Base-by-base conservation (phyloP, 2,797 vertebrate genomes). In the Phrynocephalus guinanensis region DNA sequence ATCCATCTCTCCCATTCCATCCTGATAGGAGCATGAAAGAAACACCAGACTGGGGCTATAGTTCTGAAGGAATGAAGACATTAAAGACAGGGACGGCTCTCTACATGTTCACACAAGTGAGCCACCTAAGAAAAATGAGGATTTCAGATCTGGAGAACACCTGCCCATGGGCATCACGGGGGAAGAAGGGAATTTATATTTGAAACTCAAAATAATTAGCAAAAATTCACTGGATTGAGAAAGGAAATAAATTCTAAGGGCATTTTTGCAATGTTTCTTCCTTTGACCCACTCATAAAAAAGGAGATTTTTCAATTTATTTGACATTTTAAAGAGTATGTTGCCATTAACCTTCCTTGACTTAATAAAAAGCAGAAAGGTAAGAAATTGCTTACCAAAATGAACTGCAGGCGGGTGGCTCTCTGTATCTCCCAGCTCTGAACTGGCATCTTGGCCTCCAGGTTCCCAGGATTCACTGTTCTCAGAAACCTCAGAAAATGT, bases 401-500 rank as follows among this genome's bases (percentile, higher is more conserved):
- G 92, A 1, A 86, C 6, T 7, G 92, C 10, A 3, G 95, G 84
- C 2, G 87, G 94, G 0, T 95, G 92, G 78, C 93, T 94, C 0
- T 90, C 93, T 6, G 92, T 82, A 0, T 93, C 93, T 2, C 85
- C 92, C 73, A 82, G 90, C 85, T 94, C 94, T 0, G 91, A 80
- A 2, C 88, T 87, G 87, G 94, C 92, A 71, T 96, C 95, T 9
- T 56, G 94, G 77, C 93, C 88, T 0, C 88, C 85, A 0, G 94
- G 94, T 89, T 97, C 97, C 96, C 96, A 95, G 0, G 90, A 84
- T 90, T 96, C 95, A 28, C 95, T 90, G 91, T 94, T 96, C 84
- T 97, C 96, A 0, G 92, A 90, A 87, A 92, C 92, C 86, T 97
- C 97, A 0, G 91, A 91, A 91, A 84, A 76, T 3, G 86, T 67